Conservation (phyloP, 1,140 invertebrate genomes). For the Probaryconus sp. region DNA sequence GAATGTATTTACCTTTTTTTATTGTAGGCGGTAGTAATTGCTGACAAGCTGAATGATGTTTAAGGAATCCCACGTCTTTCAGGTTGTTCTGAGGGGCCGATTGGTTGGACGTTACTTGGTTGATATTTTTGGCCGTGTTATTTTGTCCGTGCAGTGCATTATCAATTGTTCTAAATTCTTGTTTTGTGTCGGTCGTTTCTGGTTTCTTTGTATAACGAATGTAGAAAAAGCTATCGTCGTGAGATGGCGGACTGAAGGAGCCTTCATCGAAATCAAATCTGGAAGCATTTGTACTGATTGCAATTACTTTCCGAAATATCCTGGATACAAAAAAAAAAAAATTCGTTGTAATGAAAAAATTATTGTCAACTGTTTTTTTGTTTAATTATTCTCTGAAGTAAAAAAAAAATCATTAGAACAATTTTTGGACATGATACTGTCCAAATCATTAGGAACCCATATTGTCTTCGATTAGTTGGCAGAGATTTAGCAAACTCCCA, state of each 20-base stretch:
- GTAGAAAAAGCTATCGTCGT: conserved; percentile 85
- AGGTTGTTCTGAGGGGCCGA: conserved; percentile 62
- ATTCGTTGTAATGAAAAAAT: too few species aligned
- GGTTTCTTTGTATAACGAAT: conserved; percentile 80
- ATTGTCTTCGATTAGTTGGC: conserved; percentile 61
- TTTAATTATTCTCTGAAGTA: too few species aligned
- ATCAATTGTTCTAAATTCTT: conserved; percentile 67
- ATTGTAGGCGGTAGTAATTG: conserved; percentile 78
- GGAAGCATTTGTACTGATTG: conserved; percentile 50
- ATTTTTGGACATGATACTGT: too few species aligned
- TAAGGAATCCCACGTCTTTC: conserved; percentile 80
- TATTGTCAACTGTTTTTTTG: too few species aligned
- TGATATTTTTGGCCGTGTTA: conserved; percentile 46
- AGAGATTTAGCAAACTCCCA: conserved; percentile 22
- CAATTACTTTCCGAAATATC: too few species aligned
- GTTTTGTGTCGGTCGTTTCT: conserved; percentile 52
- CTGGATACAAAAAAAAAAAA: too few species aligned
- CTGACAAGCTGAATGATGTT: conserved; percentile 83
- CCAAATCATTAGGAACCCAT: conserved; percentile 35
- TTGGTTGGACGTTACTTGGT: conserved; percentile 53
- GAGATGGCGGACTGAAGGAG: conserved; percentile 83
- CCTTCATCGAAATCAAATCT: conserved; percentile 84
- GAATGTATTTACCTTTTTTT: too few species aligned
- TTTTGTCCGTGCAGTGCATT: conserved; percentile 66
- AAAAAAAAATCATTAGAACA: too few species aligned